Base-by-base conservation (phyloP, 2,888 invertebrate species). In the Eilema caniola region DNA sequence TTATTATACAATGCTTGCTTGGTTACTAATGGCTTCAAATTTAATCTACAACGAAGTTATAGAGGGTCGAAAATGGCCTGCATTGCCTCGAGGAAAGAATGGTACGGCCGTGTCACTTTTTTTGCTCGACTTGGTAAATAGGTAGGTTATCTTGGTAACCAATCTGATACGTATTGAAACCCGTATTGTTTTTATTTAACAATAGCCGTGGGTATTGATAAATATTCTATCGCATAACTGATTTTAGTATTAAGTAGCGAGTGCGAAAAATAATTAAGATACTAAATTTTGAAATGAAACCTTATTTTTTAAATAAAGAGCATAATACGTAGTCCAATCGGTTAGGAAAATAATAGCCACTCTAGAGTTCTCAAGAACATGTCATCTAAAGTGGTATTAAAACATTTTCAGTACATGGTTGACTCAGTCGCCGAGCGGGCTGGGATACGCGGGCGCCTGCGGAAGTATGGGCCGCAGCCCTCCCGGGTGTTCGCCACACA, bases 381-480 rank as follows among this genome's bases (percentile, higher is more conserved):
- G 41, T 4, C 1, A 1, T 53, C 25, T 53, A 11, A 66, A 20
- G 70, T 69, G 67, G 62, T 73, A 69, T 72, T 74, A 76, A 71
- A 78, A 80, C 69, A 66, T 67, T 90, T 91, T 2, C 86, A 95
- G 95, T 11, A 82, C 93, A 47, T 95, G 95, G 95, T 74, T 95
- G 75, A 86, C 91, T 2, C 95, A 92, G 76, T 84, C 94, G 1
- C 82, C 93, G 10, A 81, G 89, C 8, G 89, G 91, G 11, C 81
- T 94, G 62, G 89, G 90, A 0, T 95, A 94, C 75, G 86, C 88
- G 8, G 83, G 90, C 67, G 87, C 91, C 4, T 93, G 93, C 76
- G 86, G 89, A 25, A 87, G 89, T 62, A 92, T 93, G 89, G 91
- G 90, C 4, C 89, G 93, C 61, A 93, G 93, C 79, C 93, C 94